Percentiles rank a stretch among this genome's conserved stretches.
Evolutionary conservation across 1,140 invertebrate genomes (phyloP).

Genomic region (Drusus annulatus): DNA sequence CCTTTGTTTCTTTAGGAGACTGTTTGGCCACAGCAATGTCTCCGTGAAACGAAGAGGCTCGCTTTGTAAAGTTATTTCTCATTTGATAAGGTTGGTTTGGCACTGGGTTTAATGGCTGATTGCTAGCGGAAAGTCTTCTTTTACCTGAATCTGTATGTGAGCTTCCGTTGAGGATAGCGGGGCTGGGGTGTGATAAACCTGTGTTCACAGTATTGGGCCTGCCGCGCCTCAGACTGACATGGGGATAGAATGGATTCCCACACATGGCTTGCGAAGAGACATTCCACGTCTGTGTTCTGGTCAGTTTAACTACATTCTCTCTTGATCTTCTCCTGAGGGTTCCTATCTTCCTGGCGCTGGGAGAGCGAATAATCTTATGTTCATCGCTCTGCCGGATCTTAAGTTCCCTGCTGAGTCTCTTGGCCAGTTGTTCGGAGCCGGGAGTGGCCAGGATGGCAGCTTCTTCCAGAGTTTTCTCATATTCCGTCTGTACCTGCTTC

Average conservation of each 20-base stretch:
- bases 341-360: conserved; percentile 85
- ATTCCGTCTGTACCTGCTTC: conserved; percentile 77
- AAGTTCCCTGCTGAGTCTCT: conserved; percentile 79
- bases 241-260: conserved; percentile 51
- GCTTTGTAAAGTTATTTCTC: conserved; percentile 31
- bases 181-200: conserved; percentile 50
- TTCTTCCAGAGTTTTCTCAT: conserved; percentile 81
- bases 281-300: conserved; percentile 57
- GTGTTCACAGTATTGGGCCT: conserved; percentile 55
- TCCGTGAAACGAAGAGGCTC: conserved; percentile 56
- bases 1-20: conserved; percentile 29
- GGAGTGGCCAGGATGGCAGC: conserved; percentile 74
- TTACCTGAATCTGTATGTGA: conserved; percentile 24
- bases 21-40: conserved; percentile 35
- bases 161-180: conserved; percentile 13
- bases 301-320: conserved; percentile 63
- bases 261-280: conserved; percentile 49
- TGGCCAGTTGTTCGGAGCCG: conserved; percentile 79
- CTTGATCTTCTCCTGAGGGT: conserved; percentile 78
- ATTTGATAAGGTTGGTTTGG: conserved; percentile 11
- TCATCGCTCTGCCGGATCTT: conserved; percentile 78
- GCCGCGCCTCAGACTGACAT: conserved; percentile 47
- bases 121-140: conserved; percentile 28
- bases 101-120: neutral
- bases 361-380: conserved; percentile 83